Conservation (phyloP, 1,140 invertebrate species). For the Drosophila yakuba region DNA sequence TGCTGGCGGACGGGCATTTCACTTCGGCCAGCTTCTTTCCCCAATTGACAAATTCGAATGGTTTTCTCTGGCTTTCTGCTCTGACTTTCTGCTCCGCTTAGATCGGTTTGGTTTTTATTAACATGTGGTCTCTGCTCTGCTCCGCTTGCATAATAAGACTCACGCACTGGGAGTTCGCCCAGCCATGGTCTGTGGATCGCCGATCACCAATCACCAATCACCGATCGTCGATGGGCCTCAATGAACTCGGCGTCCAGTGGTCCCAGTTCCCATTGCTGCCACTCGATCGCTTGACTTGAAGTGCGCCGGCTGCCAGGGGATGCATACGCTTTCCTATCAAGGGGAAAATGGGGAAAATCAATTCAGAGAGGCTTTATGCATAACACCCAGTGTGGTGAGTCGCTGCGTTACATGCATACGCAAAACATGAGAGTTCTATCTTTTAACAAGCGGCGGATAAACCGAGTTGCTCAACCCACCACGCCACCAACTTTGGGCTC, state of each 20-base stretch:
- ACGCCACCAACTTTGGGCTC: not conserved
- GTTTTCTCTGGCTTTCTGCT: constrained; percentile 29
- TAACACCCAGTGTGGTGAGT: too few relatives aligned
- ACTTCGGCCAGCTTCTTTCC: constrained; percentile 31
- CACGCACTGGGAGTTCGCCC: constrained; percentile 10
- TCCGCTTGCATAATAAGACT: constrained; percentile 57
- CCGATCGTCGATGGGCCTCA: constrained; percentile 23
- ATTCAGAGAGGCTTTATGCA: too few relatives aligned
- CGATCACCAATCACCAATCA: not conserved
- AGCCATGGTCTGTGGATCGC: constrained; percentile 2
- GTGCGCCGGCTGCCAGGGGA: too few relatives aligned
- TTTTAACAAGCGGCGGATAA: too few relatives aligned
- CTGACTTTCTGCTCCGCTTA: constrained; percentile 31
- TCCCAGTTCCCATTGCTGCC: constrained; percentile 1
- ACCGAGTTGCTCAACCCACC: not conserved
- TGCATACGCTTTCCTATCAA: too few relatives aligned
- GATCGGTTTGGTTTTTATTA: constrained; percentile 63
- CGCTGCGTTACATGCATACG: too few relatives aligned
- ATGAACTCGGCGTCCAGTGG: constrained; percentile 35
- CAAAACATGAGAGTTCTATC: too few relatives aligned
- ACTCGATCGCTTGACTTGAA: too few relatives aligned
- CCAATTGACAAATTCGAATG: constrained; percentile 42
- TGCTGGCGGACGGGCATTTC: constrained; percentile 18
- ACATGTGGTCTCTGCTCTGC: constrained; percentile 37
- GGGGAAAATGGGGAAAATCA: too few relatives aligned